These are phyloP conservation scores for Dynastes hyllus DNA, from an alignment of 2,888 invertebrate genomes.

Conservation along the genomic window DNA sequence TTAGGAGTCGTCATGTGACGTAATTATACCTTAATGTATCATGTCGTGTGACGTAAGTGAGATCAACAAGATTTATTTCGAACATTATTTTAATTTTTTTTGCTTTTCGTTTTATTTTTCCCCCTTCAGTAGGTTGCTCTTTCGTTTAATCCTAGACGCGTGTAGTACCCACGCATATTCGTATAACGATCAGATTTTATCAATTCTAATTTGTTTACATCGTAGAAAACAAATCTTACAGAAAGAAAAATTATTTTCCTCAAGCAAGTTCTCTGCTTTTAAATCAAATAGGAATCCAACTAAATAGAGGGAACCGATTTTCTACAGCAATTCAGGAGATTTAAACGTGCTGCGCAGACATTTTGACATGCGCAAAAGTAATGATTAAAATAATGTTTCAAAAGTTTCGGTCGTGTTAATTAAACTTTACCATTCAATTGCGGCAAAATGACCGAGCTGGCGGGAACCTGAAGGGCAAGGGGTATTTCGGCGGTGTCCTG, in stretches of 20 bases:
- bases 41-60: conserved; percentile 38
- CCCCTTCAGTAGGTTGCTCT: neutral
- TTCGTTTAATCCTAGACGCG: too few relatives aligned
- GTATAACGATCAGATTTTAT: conserved; percentile 19
- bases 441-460: conserved; percentile 22
- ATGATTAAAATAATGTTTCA: conserved; percentile 62
- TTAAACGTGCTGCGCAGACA: conserved; percentile 55
- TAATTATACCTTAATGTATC: conserved; percentile 43
- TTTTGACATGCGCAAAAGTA: conserved; percentile 66
- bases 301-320: too few relatives aligned
- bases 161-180: too few relatives aligned
- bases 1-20: conserved; percentile 40
- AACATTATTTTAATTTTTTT: conserved; percentile 39
- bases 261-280: too few relatives aligned
- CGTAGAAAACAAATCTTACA: neutral
- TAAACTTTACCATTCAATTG: conserved; percentile 54
- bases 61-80: conserved; percentile 43
- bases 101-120: conserved; percentile 41
- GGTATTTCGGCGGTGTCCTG: conserved; percentile 26
- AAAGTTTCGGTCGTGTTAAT: conserved; percentile 53
- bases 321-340: conserved; percentile 24
- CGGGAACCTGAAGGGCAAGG: conserved; percentile 24
- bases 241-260: too few relatives aligned
- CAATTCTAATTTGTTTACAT: conserved; percentile 23
- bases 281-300: neutral